Base-by-base conservation (phyloP, 2,888 invertebrate genomes). In the Eugnorisma glareosa region DNA sequence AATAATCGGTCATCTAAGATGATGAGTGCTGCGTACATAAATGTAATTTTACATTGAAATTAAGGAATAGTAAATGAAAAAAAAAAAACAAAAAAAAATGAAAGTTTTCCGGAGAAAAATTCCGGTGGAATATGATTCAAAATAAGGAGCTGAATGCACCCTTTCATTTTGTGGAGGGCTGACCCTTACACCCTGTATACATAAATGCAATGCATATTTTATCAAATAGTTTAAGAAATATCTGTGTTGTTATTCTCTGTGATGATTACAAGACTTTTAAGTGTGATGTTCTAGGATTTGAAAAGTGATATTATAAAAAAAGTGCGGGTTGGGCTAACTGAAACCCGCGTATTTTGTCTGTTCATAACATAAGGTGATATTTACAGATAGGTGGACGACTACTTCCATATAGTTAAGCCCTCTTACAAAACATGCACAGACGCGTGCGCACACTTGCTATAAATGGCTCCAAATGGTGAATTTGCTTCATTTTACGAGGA, bases 151-250 rank as follows among this genome's bases (percentile, higher is more conserved):
- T n/a, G n/a, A n/a, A n/a, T n/a, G n/a, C n/a, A n/a, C n/a, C n/a
- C n/a, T n/a, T n/a, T n/a, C n/a, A n/a, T n/a, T n/a, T n/a, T n/a
- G n/a, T n/a, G n/a, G n/a, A n/a, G n/a, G n/a, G n/a, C n/a, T n/a
- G n/a, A n/a, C n/a, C n/a, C n/a, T n/a, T n/a, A n/a, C n/a, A n/a
- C n/a, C n/a, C n/a, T n/a, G n/a, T n/a, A 24, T 45, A 5, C 5
- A 63, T 5, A 31, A 63, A 61, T 24, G 13, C 61, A 74, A 63
- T 51, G 28, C 18, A 28, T 28, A 51, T n/a, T n/a, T n/a, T 48
- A 51, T 69, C 3, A 40, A 69, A 73, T 61, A 63, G 61, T 31
- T 18, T 43, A 37, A 13, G 35, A 45, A 75, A 24, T 24, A 31
- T 6, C 5, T 24, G 18, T 28, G 57, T 28, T 57, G 57, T 15